Evolutionary conservation across 2,113 vertebrate genomes (phyloP), one percentile per base, ranked within the genome.

Genomic region (Ardeotis arabs): DNA sequence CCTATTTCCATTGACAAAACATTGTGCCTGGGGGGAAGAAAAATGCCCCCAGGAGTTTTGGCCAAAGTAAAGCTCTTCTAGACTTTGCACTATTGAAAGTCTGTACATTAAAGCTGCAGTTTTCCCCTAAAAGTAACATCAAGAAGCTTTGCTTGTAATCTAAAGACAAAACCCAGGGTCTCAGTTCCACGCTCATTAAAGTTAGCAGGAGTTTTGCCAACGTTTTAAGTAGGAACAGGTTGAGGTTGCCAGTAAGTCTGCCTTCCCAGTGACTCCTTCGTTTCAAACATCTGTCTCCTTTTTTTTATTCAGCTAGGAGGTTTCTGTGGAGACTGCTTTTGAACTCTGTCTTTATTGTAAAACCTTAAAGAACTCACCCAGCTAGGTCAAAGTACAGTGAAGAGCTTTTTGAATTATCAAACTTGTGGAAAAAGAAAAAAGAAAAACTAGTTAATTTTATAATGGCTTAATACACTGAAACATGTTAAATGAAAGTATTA

Each of bases 101-200:
- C 20, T 69, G 35, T 35, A 49, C 24, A 15, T 84, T 79, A 79
- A 95, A 95, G 45, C 62, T 78, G 23, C 10, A 60, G 29, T 35
- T 95, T 89, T 4, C 39, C 6, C 45, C 85, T 89, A 76, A 53
- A 89, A 87, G 92, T 62, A 82, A 92, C 29, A 55, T 87, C 45
- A 89, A 72, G 49, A 12, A 91, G 7, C 31, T 68, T 78, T 76
- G 84, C 89, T 92, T 0, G 0, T 29, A 52, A 80, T 44, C 85
- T 72, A 67, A 83, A 92, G 56, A 86, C 60, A 90, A 92, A 96
- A 69, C 12, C 64, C 59, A 82, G 87, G 69, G 76, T 87, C 95
- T 70, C 87, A 89, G 87, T 88, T 73, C 68, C 24, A 19, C 47
- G 60, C 76, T 96, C 90, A 76, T 91, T 96, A 95, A 96, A 96